A percentile compares a stretch with the other conserved stretches of the same genome.
phyloP scores from a whole-genome alignment of 2,888 invertebrate genomes.

The Gastrophysa polygoni region DNA sequence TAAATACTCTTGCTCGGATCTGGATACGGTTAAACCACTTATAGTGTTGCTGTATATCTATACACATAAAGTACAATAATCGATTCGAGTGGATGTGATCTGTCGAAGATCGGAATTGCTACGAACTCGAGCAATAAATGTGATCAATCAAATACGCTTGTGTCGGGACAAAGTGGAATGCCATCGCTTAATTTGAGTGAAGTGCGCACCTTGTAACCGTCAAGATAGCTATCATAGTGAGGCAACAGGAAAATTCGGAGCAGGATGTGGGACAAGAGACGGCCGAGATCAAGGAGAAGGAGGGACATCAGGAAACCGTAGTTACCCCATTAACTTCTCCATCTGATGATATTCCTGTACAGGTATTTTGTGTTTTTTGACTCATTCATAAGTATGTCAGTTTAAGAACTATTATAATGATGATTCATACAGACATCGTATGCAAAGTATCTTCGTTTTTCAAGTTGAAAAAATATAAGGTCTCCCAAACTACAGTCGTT shows the following conservation, averaged over 20 bases:
- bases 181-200: conserved; percentile 12
- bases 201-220: conserved; percentile 24
- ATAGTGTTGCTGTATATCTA: background rate
- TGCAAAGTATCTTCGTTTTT: no score
- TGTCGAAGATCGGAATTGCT: background rate
- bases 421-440: no score
- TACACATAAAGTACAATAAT: background rate
- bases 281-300: conserved; percentile 69
- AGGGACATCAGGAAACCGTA: conserved; percentile 65
- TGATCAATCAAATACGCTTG: background rate
- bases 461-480: no score
- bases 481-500: no score
- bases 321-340: conserved; percentile 62
- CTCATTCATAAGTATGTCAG: background rate
- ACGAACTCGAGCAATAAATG: background rate
- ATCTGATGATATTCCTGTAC: conserved; percentile 52
- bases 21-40: background rate
- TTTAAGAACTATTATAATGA: no score
- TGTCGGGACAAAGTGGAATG: background rate
- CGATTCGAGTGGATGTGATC: background rate
- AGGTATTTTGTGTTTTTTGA: conserved; percentile 28
- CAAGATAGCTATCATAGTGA: conserved; percentile 69
- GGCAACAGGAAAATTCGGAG: conserved; percentile 65
- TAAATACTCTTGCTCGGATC: background rate
- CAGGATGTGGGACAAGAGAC: conserved; percentile 67